phyloP scores from a whole-genome alignment of 1,140 invertebrate genomes.

The Megathymus violae region DNA sequence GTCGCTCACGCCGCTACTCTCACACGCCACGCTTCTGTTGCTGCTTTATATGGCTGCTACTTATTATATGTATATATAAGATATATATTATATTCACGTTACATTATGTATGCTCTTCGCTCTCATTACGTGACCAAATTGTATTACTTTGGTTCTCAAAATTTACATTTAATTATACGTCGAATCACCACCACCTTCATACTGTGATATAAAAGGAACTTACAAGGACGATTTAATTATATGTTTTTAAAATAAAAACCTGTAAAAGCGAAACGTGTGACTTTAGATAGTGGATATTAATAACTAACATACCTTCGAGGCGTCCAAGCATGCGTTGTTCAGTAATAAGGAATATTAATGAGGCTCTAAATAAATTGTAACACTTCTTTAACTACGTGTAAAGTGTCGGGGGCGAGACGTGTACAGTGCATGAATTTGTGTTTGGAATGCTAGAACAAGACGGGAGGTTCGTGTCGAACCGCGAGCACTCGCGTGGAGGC shows the following conservation, averaged over 20 bases:
- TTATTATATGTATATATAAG: slow-evolving; percentile 42
- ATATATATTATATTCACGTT: slow-evolving; percentile 40
- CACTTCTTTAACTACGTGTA: too few species aligned
- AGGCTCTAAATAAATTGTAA: too few species aligned
- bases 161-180: slow-evolving; percentile 27
- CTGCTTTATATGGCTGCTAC: slow-evolving; percentile 44
- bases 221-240: not conserved
- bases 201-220: slow-evolving; percentile 4
- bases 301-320: slow-evolving; percentile 17
- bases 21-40: slow-evolving; percentile 45
- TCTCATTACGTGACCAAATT: slow-evolving; percentile 53
- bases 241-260: not conserved
- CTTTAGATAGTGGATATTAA: slow-evolving; percentile 15
- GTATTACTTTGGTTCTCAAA: slow-evolving; percentile 62
- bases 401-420: too few species aligned
- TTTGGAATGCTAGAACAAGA: too few species aligned
- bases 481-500: too few species aligned
- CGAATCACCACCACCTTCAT: slow-evolving; percentile 2
- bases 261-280: slow-evolving; percentile 13
- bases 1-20: slow-evolving; percentile 36
- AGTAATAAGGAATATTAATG: not conserved
- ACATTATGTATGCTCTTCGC: slow-evolving; percentile 3
- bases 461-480: too few species aligned
- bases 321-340: too few species aligned
- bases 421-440: too few species aligned